Evolutionary conservation across 2,113 vertebrate genomes (phyloP).

Genomic region (Gambusia holbrooki): DNA sequence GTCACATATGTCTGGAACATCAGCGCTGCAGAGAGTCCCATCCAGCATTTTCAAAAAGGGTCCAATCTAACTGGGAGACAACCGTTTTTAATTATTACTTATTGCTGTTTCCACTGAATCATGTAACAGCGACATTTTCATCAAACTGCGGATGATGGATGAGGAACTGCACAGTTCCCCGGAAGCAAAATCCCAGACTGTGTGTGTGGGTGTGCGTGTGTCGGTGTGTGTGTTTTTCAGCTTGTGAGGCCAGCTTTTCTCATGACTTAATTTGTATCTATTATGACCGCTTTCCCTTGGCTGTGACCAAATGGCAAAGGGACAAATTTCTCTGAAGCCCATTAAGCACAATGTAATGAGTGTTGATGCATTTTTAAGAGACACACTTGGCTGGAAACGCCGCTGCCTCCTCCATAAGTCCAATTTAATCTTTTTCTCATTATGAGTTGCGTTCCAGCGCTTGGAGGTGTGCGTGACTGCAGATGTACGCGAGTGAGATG

Average conservation of each 20-base stretch:
- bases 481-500: slow-evolving; percentile 2
- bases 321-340: slow-evolving; percentile 53
- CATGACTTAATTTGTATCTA: slow-evolving; percentile 58
- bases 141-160: slow-evolving; percentile 23
- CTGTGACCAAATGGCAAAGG: slow-evolving; percentile 53
- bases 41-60: slow-evolving; percentile 42
- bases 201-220: background rate
- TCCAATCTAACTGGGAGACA: slow-evolving; percentile 46
- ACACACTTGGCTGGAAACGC: slow-evolving; percentile 61
- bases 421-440: slow-evolving; percentile 66
- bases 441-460: slow-evolving; percentile 42
- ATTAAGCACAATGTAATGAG: slow-evolving; percentile 66
- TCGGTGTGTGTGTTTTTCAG: background rate
- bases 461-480: slow-evolving; percentile 18
- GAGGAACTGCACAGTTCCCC: slow-evolving; percentile 9
- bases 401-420: slow-evolving; percentile 56
- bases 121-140: slow-evolving; percentile 28
- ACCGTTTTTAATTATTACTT: slow-evolving; percentile 54
- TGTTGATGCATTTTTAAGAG: slow-evolving; percentile 70
- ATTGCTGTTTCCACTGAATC: slow-evolving; percentile 48
- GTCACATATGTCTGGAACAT: slow-evolving; percentile 56
- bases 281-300: slow-evolving; percentile 51
- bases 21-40: slow-evolving; percentile 28
- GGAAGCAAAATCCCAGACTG: slow-evolving; percentile 5
- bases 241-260: slow-evolving; percentile 35